These are phyloP conservation scores for Hydractinia symbiolongicarpus DNA, from an alignment of 30 jellyfish, hydroid and myxozoan genomes.

Conservation along the genomic window DNA sequence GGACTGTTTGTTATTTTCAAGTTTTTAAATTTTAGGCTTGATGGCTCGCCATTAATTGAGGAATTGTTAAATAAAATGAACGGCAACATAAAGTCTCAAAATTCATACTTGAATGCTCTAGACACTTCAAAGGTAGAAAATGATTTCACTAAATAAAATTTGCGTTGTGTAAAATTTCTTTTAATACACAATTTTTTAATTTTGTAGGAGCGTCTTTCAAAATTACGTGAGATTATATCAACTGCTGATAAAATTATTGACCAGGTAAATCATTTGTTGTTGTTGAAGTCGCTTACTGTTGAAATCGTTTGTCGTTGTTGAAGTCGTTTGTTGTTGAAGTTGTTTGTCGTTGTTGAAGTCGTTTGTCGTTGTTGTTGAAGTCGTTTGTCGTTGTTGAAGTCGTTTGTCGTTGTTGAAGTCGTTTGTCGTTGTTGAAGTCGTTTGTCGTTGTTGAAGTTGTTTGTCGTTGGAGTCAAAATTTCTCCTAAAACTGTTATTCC, in stretches of 20 bases:
- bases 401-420: too few relatives aligned
- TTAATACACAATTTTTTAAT: not conserved
- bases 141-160: not conserved
- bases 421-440: too few relatives aligned
- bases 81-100: slow-evolving; percentile 42
- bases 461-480: too few relatives aligned
- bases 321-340: too few relatives aligned
- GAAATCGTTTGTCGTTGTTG: too few relatives aligned
- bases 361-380: too few relatives aligned
- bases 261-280: not conserved
- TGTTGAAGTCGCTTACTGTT: too few relatives aligned
- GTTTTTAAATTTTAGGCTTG: slow-evolving; percentile 31
- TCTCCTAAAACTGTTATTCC: too few relatives aligned
- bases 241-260: not conserved
- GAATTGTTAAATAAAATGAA: slow-evolving; percentile 40
- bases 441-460: too few relatives aligned
- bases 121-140: slow-evolving; percentile 35
- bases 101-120: slow-evolving; percentile 43
- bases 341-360: too few relatives aligned
- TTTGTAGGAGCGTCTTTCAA: not conserved
- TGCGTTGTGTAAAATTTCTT: not conserved
- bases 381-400: too few relatives aligned
- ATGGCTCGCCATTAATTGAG: slow-evolving; percentile 38
- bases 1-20: too few relatives aligned
- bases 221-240: not conserved